A percentile compares a stretch with the other conserved stretches of the same genome.
These are phyloP conservation scores for Salminus brasiliensis DNA, from an alignment of 2,113 vertebrate genomes.

Conservation along the genomic window DNA sequence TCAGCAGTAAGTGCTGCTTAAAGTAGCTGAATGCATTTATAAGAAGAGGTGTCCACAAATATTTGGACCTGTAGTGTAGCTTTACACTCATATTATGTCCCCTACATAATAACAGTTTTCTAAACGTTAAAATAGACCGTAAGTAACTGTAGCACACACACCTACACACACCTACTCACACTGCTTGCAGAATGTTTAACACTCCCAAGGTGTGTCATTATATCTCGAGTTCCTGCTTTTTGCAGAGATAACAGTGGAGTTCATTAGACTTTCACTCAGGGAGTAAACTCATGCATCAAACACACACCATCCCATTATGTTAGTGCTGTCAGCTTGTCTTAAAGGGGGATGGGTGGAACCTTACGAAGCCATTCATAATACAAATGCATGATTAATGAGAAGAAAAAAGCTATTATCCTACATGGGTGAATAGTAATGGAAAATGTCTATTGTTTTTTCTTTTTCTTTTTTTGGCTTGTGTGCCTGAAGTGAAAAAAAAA, in stretches of 20 bases:
- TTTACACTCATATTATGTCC: too few relatives aligned
- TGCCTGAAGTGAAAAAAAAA: not conserved
- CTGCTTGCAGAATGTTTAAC: not conserved
- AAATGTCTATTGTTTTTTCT: not conserved
- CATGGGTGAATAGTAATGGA: conserved; percentile 5
- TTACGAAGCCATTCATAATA: conserved; percentile 3
- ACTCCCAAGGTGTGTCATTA: not conserved
- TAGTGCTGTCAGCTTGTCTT: not conserved
- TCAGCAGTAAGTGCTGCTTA: too few relatives aligned
- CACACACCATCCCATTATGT: not conserved
- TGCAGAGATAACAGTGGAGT: not conserved
- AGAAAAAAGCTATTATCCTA: not conserved
- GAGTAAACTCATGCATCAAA: too few relatives aligned
- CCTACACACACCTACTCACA: not conserved
- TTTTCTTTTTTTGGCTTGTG: not conserved
- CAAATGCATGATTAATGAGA: conserved; percentile 21
- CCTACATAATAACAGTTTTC: too few relatives aligned
- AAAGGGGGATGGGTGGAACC: not conserved
- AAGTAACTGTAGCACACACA: not conserved
- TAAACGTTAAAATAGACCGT: too few relatives aligned
- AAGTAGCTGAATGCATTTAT: too few relatives aligned
- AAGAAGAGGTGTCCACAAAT: too few relatives aligned
- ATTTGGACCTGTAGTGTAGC: too few relatives aligned
- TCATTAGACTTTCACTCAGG: conserved; percentile 17
- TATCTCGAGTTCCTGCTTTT: not conserved